phyloP scores from a whole-genome alignment of 64 coral and sea anemone species.

The Pocillopora damicornis region DNA sequence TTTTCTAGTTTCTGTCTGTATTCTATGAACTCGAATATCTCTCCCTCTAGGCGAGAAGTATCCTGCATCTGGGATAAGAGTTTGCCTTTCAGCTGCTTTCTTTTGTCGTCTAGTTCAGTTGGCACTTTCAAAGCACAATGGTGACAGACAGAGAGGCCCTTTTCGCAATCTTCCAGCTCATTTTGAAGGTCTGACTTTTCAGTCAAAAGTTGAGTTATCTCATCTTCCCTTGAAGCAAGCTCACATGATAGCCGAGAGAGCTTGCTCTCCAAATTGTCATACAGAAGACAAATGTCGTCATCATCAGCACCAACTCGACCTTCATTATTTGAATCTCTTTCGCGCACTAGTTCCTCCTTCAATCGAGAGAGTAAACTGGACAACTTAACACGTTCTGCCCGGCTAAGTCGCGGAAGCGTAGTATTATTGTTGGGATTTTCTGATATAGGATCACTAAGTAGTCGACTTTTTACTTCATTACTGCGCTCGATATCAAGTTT shows the following conservation, averaged over 20 bases:
- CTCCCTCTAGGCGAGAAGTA: conserved; percentile 57
- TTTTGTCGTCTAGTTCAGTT: conserved; percentile 39
- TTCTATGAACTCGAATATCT: conserved; percentile 67
- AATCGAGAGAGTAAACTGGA: conserved; percentile 40
- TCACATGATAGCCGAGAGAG: conserved; percentile 80
- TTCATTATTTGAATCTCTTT: conserved; percentile 35
- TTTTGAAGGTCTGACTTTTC: conserved; percentile 69
- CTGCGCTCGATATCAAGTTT: conserved; percentile 35
- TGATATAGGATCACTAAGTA: neutral
- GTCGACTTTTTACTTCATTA: conserved; percentile 34
- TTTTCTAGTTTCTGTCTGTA: conserved; percentile 75
- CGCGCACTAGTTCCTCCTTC: conserved; percentile 33
- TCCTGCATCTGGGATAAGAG: conserved; percentile 74
- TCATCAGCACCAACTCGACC: conserved; percentile 45
- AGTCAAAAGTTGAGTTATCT: conserved; percentile 64
- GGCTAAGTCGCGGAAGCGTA: conserved; percentile 41
- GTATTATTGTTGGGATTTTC: conserved; percentile 39
- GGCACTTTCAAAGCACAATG: conserved; percentile 56
- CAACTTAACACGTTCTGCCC: conserved; percentile 40
- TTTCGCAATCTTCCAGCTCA: conserved; percentile 67
- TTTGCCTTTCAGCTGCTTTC: conserved; percentile 39
- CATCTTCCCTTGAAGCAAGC: conserved; percentile 68
- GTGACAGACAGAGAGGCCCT: conserved; percentile 36
- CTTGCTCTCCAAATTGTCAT: conserved; percentile 72
- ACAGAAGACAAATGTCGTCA: conserved; percentile 63